Conservation (phyloP, 2,797 vertebrate species). For the Cuniculus paca region DNA sequence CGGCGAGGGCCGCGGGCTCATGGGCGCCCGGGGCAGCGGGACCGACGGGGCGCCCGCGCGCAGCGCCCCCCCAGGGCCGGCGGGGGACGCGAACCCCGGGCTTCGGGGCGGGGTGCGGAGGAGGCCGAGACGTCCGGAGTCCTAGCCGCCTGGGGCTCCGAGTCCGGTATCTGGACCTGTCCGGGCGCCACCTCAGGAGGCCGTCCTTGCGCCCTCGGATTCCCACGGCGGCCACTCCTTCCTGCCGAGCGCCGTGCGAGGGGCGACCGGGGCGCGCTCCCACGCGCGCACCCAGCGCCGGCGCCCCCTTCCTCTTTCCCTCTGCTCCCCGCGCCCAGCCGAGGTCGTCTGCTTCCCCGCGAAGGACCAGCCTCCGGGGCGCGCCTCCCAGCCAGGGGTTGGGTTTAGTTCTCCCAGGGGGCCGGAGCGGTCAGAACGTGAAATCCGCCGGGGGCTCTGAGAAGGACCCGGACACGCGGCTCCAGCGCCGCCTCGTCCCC, state of each 20-base stretch:
- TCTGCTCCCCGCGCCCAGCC: neutral
- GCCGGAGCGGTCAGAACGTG: neutral
- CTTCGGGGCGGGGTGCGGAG: neutral
- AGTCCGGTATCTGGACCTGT: conserved; percentile 53
- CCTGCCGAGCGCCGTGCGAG: neutral
- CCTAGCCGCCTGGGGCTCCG: neutral
- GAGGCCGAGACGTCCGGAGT: neutral
- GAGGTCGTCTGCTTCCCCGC: neutral
- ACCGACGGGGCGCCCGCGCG: conserved; percentile 32
- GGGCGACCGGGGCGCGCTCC: conserved; percentile 62
- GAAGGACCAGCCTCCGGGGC: conserved; percentile 54
- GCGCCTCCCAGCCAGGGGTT: neutral
- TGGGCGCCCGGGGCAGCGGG: conserved; percentile 71
- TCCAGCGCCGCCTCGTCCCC: neutral
- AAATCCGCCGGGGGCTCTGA: neutral
- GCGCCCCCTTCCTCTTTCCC: neutral
- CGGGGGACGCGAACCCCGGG: neutral
- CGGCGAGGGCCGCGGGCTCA: conserved; percentile 76
- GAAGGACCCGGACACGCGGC: neutral
- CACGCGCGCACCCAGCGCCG: conserved; percentile 66
- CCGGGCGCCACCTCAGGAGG: conserved; percentile 66
- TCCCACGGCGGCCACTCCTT: conserved; percentile 38
- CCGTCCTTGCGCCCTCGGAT: neutral
- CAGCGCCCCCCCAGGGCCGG: neutral
- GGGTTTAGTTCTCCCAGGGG: neutral